Percentiles rank a stretch among this genome's conserved stretches.
These are phyloP conservation scores for Latrodectus elegans DNA, from an alignment of 2,888 invertebrate genomes.

Conservation along the genomic window DNA sequence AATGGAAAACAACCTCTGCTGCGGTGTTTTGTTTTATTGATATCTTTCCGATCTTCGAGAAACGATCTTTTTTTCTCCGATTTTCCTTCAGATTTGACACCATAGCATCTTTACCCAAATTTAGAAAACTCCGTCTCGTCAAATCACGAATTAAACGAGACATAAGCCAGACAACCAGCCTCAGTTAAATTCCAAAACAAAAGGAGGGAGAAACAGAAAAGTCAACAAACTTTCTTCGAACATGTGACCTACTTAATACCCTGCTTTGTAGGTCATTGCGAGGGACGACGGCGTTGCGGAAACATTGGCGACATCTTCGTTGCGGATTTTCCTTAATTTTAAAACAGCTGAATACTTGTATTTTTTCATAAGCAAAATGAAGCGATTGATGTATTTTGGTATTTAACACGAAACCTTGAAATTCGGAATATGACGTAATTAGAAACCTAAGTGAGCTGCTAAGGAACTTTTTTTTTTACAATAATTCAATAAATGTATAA, in stretches of 20 bases:
- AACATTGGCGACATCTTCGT: not conserved
- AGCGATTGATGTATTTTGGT: not conserved
- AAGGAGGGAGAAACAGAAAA: not conserved
- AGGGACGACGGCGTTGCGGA: slow-evolving; percentile 12
- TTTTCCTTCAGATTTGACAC: not conserved
- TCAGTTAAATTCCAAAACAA: not conserved
- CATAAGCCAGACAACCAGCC: not conserved
- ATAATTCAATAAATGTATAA: not conserved
- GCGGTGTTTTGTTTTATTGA: too few species aligned
- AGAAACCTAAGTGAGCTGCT: not conserved
- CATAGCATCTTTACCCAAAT: slow-evolving; percentile 28
- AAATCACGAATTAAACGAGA: not conserved
- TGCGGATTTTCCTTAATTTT: slow-evolving; percentile 14
- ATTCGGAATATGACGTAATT: not conserved
- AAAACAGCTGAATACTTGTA: not conserved
- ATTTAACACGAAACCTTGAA: not conserved
- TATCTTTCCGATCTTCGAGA: not conserved
- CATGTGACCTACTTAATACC: slow-evolving; percentile 27
- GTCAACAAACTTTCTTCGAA: slow-evolving; percentile 53
- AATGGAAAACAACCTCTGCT: not conserved
- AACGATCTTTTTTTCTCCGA: not conserved
- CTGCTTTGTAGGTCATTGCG: slow-evolving; percentile 30
- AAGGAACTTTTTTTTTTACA: not conserved
- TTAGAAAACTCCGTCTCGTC: slow-evolving; percentile 4
- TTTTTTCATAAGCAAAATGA: not conserved